Base-by-base conservation (phyloP, 2,888 invertebrate genomes). In the Cheilosia variabilis region DNA sequence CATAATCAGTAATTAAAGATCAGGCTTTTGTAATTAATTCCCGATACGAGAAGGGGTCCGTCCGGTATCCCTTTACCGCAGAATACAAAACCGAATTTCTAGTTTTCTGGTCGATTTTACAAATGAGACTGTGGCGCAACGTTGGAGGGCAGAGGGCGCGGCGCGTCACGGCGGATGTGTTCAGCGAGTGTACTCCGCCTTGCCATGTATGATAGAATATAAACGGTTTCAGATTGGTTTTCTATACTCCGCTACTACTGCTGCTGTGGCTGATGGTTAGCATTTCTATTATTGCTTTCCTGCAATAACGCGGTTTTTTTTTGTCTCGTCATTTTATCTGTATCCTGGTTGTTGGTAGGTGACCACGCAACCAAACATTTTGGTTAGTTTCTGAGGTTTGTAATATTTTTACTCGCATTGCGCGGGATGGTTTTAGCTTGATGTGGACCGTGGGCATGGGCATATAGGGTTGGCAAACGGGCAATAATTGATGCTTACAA, bases 1-100 rank as follows among this genome's bases (percentile, higher is more conserved):
- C 81, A 77, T 81, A 86, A 81, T 86, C 86, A 86, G 81, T 86
- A 81, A 81, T 86, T 86, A 86, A 86, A 86, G 86, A 81, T 86
- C 86, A 57, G 72, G 81, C 86, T 58, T 81, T 77, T 72, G 77
- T 72, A 77, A 86, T 86, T 81, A 81, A 80, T 81, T 81, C 53
- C 58, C 24, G 45, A 34, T n/a, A 17, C 34, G 31, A 13, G 50
- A 31, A 2, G 4, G 66, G 50, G 52, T 4, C 13, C 6, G 10
- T 15, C 31, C 13, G 1, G 31, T 6, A 50, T n/a, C 47, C 47
- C 52, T 43, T 78, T 24, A 71, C 86, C 86, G 10, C 86, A 80
- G 57, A 72, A 62, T 81, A 72, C 76, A 81, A 86, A 80, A 81
- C 81, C 76, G 45, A 72, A 86, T 76, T 81, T 60, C 71, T 62